Evolutionary conservation across 2,888 invertebrate species (phyloP).

Genomic region (Eupithecia inturbata): DNA sequence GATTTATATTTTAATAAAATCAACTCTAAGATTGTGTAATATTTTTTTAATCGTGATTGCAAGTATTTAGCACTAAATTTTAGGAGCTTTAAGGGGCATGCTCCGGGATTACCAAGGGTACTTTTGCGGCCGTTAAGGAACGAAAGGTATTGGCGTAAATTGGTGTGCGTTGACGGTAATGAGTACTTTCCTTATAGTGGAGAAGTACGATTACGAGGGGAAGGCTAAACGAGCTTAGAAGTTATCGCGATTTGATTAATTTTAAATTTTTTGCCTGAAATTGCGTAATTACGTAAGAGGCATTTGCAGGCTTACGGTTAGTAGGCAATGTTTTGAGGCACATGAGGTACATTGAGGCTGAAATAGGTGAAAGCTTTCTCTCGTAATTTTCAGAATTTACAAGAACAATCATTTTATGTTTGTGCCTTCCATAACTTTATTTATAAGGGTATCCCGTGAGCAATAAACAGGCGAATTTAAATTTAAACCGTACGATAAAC

Average conservation of each 20-base stretch:
- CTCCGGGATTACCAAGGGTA: constrained; percentile 70
- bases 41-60: constrained; percentile 74
- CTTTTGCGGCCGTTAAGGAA: constrained; percentile 77
- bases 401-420: not conserved
- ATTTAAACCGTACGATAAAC: constrained; percentile 64
- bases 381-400: not conserved
- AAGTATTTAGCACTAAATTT: constrained; percentile 82
- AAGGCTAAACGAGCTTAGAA: constrained; percentile 63
- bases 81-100: constrained; percentile 75
- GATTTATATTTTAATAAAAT: not conserved
- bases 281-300: not conserved
- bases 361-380: not conserved
- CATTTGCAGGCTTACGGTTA: constrained; percentile 7
- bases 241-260: constrained; percentile 64
- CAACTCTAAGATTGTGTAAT: not conserved
- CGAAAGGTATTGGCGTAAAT: constrained; percentile 80
- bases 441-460: constrained; percentile 47
- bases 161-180: constrained; percentile 77
- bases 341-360: not conserved
- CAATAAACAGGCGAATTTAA: constrained; percentile 62
- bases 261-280: constrained; percentile 50
- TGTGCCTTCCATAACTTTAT: constrained; percentile 32
- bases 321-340: not conserved
- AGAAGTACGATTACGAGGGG: constrained; percentile 74
- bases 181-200: constrained; percentile 76